Evolutionary conservation across 2,888 invertebrate genomes (phyloP).

Genomic region (Xestia xanthographa): DNA sequence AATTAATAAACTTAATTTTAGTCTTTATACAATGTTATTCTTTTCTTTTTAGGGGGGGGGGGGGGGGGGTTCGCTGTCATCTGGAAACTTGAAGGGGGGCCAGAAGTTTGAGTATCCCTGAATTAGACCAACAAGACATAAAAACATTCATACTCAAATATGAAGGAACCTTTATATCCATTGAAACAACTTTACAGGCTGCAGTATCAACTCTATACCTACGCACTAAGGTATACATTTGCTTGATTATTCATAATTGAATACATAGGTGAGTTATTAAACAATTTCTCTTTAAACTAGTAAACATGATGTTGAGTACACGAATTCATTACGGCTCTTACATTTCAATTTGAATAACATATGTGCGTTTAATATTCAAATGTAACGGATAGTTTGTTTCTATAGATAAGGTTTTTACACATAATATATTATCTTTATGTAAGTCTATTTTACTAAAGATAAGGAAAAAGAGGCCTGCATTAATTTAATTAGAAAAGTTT

Average conservation of each 20-base stretch:
- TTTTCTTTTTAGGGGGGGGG: too few species aligned
- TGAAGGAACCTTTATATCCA: slow-evolving; percentile 30
- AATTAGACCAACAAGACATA: too few species aligned
- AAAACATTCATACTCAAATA: background rate
- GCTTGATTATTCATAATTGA: background rate
- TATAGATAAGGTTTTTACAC: slow-evolving; percentile 36
- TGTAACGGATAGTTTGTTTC: slow-evolving; percentile 44
- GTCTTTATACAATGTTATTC: too few species aligned
- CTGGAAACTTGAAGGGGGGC: too few species aligned
- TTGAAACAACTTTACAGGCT: background rate
- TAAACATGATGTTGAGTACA: slow-evolving; percentile 31
- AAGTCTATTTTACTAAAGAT: slow-evolving; percentile 6
- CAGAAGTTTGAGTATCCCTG: too few species aligned
- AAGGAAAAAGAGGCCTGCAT: slow-evolving; percentile 2
- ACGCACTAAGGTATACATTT: background rate
- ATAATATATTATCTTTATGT: slow-evolving; percentile 1
- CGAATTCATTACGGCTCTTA: slow-evolving; percentile 42
- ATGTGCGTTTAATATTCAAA: slow-evolving; percentile 51
- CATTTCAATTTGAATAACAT: slow-evolving; percentile 61
- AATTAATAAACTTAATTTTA: too few species aligned
- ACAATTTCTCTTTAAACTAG: slow-evolving; percentile 43
- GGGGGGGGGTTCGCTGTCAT: too few species aligned
- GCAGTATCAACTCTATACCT: background rate
- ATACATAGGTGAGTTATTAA: slow-evolving; percentile 21
- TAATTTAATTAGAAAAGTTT: slow-evolving; percentile 9